Evolutionary conservation across 2,888 invertebrate genomes (phyloP).

Genomic region (Aleiodes testaceus): DNA sequence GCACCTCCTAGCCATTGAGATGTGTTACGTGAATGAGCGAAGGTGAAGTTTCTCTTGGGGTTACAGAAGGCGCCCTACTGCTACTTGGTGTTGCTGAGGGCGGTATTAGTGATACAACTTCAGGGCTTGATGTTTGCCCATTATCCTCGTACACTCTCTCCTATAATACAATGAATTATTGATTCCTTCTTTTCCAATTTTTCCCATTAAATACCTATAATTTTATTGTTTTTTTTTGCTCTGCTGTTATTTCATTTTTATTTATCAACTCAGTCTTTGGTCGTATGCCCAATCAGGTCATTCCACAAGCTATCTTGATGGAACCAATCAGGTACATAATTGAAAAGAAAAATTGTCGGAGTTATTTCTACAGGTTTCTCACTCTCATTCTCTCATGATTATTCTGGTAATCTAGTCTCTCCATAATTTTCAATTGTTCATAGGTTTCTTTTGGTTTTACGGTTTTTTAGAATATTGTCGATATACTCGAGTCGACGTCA

Average conservation of each 20-base stretch:
- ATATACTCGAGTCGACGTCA: conserved; percentile 44
- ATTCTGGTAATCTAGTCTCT: background rate
- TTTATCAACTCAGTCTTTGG: conserved; percentile 45
- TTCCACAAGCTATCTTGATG: conserved; percentile 19
- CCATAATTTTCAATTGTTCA: background rate
- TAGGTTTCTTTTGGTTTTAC: background rate
- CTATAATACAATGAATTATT: conserved; percentile 67
- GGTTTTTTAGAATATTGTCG: conserved; percentile 53
- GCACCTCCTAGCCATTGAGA: conserved; percentile 49
- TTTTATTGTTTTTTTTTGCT: conserved; percentile 44
- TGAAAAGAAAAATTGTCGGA: conserved; percentile 11
- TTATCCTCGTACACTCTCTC: conserved; percentile 69
- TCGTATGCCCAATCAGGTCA: conserved; percentile 50
- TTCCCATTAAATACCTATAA: conserved; percentile 28
- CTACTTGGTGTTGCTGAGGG: conserved; percentile 77
- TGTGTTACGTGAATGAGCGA: conserved; percentile 74
- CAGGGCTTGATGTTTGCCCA: conserved; percentile 75
- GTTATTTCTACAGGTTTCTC: background rate
- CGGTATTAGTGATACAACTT: conserved; percentile 81
- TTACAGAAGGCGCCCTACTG: conserved; percentile 74
- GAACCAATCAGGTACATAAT: conserved; percentile 18
- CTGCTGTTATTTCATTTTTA: conserved; percentile 28
- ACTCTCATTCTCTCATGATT: background rate
- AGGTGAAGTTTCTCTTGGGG: conserved; percentile 75
- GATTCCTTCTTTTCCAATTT: conserved; percentile 52